Conservation (phyloP, 2,888 invertebrate species). For the Drosophila mulleri region DNA sequence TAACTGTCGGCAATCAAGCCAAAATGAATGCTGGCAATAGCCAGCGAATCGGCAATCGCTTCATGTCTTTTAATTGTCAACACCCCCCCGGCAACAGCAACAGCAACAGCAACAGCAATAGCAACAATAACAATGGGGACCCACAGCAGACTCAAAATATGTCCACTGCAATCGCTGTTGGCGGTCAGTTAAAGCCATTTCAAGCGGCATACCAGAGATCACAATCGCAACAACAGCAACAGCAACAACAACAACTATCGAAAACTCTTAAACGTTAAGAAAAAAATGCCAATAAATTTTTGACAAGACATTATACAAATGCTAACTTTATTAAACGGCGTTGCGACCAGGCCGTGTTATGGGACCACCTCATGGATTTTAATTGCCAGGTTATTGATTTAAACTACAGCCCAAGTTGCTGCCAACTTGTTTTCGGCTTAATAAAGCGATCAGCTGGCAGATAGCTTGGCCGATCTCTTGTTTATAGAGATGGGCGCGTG, state of each 20-base stretch:
- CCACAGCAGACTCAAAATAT: constrained; percentile 27
- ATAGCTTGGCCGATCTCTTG: constrained; percentile 15
- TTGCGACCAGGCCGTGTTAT: constrained; percentile 15
- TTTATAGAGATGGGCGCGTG: constrained; percentile 14
- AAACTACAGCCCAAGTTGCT: constrained; percentile 46
- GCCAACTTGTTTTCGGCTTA: constrained; percentile 42
- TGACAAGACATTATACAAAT: constrained; percentile 76
- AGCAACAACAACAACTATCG: constrained; percentile 25
- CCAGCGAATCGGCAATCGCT: constrained; percentile 49
- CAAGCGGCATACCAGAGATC: constrained; percentile 70
- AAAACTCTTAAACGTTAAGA: constrained; percentile 32
- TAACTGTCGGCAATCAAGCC: constrained; percentile 64
- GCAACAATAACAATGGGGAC: constrained; percentile 21
- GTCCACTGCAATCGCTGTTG: constrained; percentile 47
- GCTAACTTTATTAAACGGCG: constrained; percentile 69
- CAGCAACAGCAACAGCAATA: constrained; percentile 11
- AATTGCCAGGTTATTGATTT: constrained; percentile 69
- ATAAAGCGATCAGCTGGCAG: constrained; percentile 64
- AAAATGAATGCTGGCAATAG: constrained; percentile 50
- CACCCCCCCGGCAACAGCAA: constrained; percentile 24
- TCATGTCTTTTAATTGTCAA: constrained; percentile 68
- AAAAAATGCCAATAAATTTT: constrained; percentile 76
- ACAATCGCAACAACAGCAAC: constrained; percentile 46
- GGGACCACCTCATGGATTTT: constrained; percentile 73
- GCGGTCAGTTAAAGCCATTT: constrained; percentile 53